Conservation (phyloP, 2,113 vertebrate species). For the Podocnemis expansa region DNA sequence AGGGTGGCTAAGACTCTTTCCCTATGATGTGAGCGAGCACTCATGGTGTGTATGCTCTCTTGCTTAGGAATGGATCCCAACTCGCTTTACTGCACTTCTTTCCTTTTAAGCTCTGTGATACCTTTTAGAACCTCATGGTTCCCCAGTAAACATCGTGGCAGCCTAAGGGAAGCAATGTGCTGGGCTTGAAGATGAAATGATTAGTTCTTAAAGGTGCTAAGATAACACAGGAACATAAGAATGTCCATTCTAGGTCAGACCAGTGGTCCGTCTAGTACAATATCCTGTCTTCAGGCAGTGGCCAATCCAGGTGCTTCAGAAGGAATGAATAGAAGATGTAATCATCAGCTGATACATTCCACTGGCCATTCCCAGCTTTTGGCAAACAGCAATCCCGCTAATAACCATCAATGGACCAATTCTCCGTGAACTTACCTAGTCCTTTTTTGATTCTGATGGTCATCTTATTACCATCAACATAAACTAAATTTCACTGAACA, state of each 20-base stretch:
- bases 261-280: too few relatives aligned
- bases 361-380: too few relatives aligned
- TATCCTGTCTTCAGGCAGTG: too few relatives aligned
- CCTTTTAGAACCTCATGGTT: background rate
- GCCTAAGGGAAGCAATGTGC: background rate
- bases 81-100: background rate
- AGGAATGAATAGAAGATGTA: too few relatives aligned
- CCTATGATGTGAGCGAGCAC: background rate
- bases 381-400: too few relatives aligned
- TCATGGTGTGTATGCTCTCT: background rate
- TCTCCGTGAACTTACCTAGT: too few relatives aligned
- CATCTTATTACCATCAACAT: background rate
- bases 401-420: too few relatives aligned
- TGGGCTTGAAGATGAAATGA: rapidly evolving
- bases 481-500: background rate
- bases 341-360: too few relatives aligned
- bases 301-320: too few relatives aligned
- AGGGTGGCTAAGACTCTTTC: background rate
- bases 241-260: too few relatives aligned
- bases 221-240: background rate
- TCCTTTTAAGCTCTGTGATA: background rate
- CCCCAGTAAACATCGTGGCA: background rate
- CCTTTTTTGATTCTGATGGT: background rate
- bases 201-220: background rate
- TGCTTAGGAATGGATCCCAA: rapidly evolving